Evolutionary conservation across 2,113 vertebrate genomes (phyloP).

Genomic region (Leptobrachium leishanense): DNA sequence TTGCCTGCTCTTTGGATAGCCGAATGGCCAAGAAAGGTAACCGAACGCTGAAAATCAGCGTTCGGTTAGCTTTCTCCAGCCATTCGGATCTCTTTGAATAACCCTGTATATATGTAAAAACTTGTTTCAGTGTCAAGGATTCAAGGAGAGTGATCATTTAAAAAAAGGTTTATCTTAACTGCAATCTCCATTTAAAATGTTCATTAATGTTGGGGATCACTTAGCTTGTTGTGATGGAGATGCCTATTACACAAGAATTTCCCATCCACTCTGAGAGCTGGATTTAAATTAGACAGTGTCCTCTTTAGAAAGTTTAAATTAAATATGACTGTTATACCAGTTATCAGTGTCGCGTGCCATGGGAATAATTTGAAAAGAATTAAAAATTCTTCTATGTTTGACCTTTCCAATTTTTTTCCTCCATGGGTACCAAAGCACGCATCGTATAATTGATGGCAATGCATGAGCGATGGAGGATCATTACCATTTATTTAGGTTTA

Average conservation of each 20-base stretch:
- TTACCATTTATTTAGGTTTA: slow-evolving; percentile 49
- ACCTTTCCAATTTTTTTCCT: slow-evolving; percentile 21
- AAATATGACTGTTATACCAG: slow-evolving; percentile 41
- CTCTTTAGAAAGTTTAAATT: slow-evolving; percentile 30
- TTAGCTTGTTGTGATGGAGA: too few species aligned
- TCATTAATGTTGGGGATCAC: slow-evolving; percentile 12
- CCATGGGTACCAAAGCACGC: slow-evolving; percentile 41
- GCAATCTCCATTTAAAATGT: slow-evolving; percentile 27
- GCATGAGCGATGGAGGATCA: slow-evolving; percentile 37
- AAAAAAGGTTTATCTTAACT: slow-evolving; percentile 27
- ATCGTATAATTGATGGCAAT: slow-evolving; percentile 44
- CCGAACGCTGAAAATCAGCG: too few species aligned
- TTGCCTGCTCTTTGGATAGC: too few species aligned
- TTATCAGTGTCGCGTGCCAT: slow-evolving; percentile 29
- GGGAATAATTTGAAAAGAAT: slow-evolving; percentile 42
- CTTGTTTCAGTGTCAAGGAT: slow-evolving; percentile 30
- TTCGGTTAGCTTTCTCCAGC: too few species aligned
- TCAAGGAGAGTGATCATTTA: slow-evolving; percentile 29
- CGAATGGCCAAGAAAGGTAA: too few species aligned
- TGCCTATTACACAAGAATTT: too few species aligned
- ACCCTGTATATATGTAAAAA: slow-evolving; percentile 30
- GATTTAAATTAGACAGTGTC: slow-evolving; percentile 12
- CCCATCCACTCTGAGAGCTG: background rate
- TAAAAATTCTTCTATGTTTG: slow-evolving; percentile 30
- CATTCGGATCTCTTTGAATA: too few species aligned